Evolutionary conservation across 2,113 vertebrate species (phyloP).

Genomic region (Meriones unguiculatus): DNA sequence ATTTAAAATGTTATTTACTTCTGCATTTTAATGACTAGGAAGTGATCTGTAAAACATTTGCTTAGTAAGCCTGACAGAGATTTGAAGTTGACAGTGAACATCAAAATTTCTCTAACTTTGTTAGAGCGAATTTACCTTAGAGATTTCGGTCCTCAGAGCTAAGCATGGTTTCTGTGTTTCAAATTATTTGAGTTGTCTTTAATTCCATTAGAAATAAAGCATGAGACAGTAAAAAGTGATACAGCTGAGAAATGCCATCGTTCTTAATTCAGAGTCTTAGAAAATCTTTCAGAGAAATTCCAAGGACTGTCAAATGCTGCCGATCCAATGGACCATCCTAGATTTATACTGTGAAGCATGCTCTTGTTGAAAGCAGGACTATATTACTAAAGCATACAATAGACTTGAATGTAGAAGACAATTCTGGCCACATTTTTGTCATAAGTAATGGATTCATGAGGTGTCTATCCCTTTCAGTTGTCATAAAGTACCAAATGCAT

Average conservation of each 20-base stretch:
- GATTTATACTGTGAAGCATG: slow-evolving; percentile 59
- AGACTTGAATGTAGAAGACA: slow-evolving; percentile 65
- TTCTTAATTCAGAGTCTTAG: slow-evolving; percentile 65
- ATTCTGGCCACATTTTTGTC: slow-evolving; percentile 35
- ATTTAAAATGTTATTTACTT: slow-evolving; percentile 56
- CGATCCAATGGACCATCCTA: slow-evolving; percentile 48
- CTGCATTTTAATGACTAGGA: slow-evolving; percentile 57
- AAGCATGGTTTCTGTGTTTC: slow-evolving; percentile 40
- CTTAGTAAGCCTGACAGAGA: slow-evolving; percentile 16
- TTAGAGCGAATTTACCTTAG: neutral
- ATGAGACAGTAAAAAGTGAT: slow-evolving; percentile 58
- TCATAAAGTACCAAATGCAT: slow-evolving; percentile 41
- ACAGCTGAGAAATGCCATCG: slow-evolving; percentile 56
- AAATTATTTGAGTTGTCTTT: slow-evolving; percentile 64
- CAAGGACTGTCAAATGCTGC: slow-evolving; percentile 60
- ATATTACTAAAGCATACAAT: slow-evolving; percentile 50
- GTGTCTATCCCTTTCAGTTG: slow-evolving; percentile 55
- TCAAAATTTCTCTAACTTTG: slow-evolving; percentile 11
- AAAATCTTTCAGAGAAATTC: slow-evolving; percentile 68
- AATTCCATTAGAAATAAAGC: slow-evolving; percentile 75
- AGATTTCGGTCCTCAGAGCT: slow-evolving; percentile 43
- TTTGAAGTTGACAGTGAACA: slow-evolving; percentile 33
- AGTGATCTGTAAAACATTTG: slow-evolving; percentile 55
- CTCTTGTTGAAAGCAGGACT: slow-evolving; percentile 54
- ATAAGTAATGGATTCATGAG: slow-evolving; percentile 18